Base-by-base conservation (phyloP, 2,113 vertebrate species). In the Leucoraja erinaceus region DNA sequence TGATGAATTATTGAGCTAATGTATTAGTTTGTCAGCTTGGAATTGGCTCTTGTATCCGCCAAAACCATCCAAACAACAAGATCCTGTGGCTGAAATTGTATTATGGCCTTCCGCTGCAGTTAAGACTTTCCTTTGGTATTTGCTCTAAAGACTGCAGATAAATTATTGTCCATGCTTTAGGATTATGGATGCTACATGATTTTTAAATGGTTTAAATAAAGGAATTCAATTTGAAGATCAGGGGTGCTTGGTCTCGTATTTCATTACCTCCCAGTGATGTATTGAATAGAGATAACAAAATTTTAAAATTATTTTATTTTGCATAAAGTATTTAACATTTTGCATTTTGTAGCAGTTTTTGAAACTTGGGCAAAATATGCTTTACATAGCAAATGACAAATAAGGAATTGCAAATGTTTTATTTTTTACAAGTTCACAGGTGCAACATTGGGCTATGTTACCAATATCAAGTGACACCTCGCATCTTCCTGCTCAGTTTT, bases 1-100 rank as follows among this genome's bases (percentile, higher is more conserved):
- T 91, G 38, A 91, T 91, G 66, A 74, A 91, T 91, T 91, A 91
- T 91, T 91, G 38, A 91, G 25, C n/a, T 91, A 91, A 91, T 25
- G 38, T 47, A 91, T 9, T 91, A 7, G 59, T 14, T 72, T 14
- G 70, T 88, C 28, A 63, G 14, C 14, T 63, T 77, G 11, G 61
- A 14, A 31, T 86, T 61, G 31, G 83, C n/a, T 88, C 5, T 66
- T 31, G 83, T 86, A 4, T 59, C 2, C 5, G 5, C 1, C 28
- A 16, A 56, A 33, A 28, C 22, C 54, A n/a, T 74, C 31, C 14
- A 25, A 22, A 72, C 10, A 91, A 22, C 31, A 14, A 91, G 33
- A 31, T 38, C 56, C 12, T 47, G 11, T 22, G 33, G 3, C 54
- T 91, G 70, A 74, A 91, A 20, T 90, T 83, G 7, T 31, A 63